phyloP scores from a whole-genome alignment of 1,140 invertebrate genomes.

The Pristionchus pacificus region DNA sequence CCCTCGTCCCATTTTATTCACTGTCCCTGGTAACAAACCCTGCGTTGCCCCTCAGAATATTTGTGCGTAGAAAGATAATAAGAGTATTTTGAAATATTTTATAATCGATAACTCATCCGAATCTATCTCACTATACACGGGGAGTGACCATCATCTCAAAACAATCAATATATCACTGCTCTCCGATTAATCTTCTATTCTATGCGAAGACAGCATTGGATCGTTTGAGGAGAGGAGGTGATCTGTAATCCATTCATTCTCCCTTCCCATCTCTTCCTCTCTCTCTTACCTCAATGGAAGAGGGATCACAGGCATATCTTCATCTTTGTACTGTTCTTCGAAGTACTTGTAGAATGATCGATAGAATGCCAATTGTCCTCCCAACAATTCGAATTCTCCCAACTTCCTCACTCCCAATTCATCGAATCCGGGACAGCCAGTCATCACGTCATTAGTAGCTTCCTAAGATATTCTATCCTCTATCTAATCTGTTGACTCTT shows the following conservation, averaged over 20 bases:
- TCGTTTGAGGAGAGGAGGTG: neutral
- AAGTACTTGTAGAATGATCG: conserved; percentile 37
- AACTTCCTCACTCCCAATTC: conserved; percentile 59
- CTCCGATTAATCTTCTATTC: neutral
- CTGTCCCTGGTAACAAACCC: neutral
- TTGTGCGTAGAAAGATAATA: neutral
- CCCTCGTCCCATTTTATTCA: neutral
- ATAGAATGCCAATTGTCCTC: conserved; percentile 38
- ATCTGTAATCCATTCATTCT: too few relatives aligned
- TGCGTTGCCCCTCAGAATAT: neutral
- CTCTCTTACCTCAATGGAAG: conserved; percentile 40
- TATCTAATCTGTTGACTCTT: conserved; percentile 9
- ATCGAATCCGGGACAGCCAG: conserved; percentile 56
- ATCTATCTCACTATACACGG: too few relatives aligned
- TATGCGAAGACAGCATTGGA: neutral
- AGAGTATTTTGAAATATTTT: too few relatives aligned
- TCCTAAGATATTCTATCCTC: conserved; percentile 55
- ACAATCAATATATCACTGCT: too few relatives aligned
- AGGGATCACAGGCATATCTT: conserved; percentile 37
- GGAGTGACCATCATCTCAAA: too few relatives aligned
- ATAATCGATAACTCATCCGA: too few relatives aligned
- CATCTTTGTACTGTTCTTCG: conserved; percentile 35
- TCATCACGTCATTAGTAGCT: conserved; percentile 56
- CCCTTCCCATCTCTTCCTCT: too few relatives aligned
- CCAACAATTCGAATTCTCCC: conserved; percentile 55